Evolutionary conservation across 2,113 vertebrate genomes (phyloP), one percentile per base, ranked within the genome.

Genomic region (Periophthalmus modestus): DNA sequence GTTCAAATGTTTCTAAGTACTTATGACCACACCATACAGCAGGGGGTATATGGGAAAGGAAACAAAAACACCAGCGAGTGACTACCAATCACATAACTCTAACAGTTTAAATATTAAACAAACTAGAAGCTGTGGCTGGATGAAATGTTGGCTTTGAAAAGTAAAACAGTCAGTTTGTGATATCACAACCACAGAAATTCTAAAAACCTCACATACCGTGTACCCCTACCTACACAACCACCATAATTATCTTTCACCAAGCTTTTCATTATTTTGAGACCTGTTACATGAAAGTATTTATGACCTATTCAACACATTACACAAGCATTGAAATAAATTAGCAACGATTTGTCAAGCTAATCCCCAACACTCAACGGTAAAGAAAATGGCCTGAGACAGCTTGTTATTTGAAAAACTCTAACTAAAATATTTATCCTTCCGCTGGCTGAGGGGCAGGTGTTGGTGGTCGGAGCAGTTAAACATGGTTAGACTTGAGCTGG

Each of bases 351-450:
- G 15, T 61, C 59, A 16, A 33, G 24, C 23, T 62, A 62, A 62
- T 62, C 28, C 15, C 16, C 15, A 24, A 3, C 23, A 59, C 57
- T 59, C 57, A 33, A 62, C 14, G 14, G 59, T 62, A 62, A 62
- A 7, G 58, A 62, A 62, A 33, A 62, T 34, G 59, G 13, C 33
- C 58, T 7, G 24, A 61, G 58, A 61, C 24, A 61, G 24, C 24
- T 18, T 61, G 58, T 61, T 61, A 61, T 61, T 33, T 18, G 2
- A 18, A 62, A 50, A 62, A 62, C 33, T 15, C 59, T 2, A 62
- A 21, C 33, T 86, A 80, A 74, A 85, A 87, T 70, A 88, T 77
- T 77, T 75, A 74, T 78, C 72, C 43, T 13, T 46, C 71, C 59
- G 66, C 81, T 84, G 83, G 82, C 82, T 68, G 34, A 80, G n/a